Evolutionary conservation across 2,888 invertebrate species (phyloP).

Genomic region (Litoditis marina): DNA sequence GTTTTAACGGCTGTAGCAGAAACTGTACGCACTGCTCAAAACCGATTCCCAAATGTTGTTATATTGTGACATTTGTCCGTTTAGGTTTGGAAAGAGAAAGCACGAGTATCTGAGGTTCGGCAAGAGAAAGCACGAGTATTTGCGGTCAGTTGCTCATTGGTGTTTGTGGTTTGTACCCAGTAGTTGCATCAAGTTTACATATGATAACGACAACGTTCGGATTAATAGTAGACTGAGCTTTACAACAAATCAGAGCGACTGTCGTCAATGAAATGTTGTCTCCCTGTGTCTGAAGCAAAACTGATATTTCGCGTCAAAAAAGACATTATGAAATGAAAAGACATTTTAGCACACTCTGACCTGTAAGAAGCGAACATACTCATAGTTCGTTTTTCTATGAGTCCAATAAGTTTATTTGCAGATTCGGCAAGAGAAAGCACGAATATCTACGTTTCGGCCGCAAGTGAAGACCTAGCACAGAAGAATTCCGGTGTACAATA

Average conservation of each 20-base stretch:
- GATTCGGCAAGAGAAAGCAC: slow-evolving; percentile 61
- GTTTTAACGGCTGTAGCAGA: too few relatives aligned
- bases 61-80: too few relatives aligned
- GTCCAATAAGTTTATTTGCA: slow-evolving; percentile 25
- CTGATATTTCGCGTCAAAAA: too few relatives aligned
- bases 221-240: too few relatives aligned
- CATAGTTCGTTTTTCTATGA: neutral
- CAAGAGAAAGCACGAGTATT: slow-evolving; percentile 60
- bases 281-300: too few relatives aligned
- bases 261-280: too few relatives aligned
- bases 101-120: slow-evolving; percentile 58
- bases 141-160: slow-evolving; percentile 25
- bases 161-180: too few relatives aligned
- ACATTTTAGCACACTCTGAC: too few relatives aligned
- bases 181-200: too few relatives aligned
- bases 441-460: slow-evolving; percentile 59
- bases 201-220: too few relatives aligned
- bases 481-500: neutral
- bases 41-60: neutral
- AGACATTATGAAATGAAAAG: too few relatives aligned
- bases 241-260: too few relatives aligned
- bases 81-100: slow-evolving; percentile 53
- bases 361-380: neutral
- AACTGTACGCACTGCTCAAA: neutral
- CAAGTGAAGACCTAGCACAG: slow-evolving; percentile 27